Percentiles rank a stretch among this genome's conserved stretches.
These are phyloP conservation scores for Tenthredo notha DNA, from an alignment of 2,888 invertebrate species.

Conservation along the genomic window DNA sequence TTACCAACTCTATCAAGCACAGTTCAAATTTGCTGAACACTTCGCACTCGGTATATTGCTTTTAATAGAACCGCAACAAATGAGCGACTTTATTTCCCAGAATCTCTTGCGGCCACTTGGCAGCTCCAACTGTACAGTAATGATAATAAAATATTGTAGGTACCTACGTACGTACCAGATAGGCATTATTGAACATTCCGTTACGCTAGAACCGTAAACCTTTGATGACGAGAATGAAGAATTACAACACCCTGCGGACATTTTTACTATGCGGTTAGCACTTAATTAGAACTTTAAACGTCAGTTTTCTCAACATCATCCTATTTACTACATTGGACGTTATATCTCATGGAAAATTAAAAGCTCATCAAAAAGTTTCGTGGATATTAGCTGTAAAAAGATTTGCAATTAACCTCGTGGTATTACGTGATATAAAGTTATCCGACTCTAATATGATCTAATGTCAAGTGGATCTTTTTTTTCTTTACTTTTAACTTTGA, in stretches of 20 bases:
- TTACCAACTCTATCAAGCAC: slow-evolving; percentile 19
- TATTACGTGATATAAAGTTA: background rate
- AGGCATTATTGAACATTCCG: slow-evolving; percentile 17
- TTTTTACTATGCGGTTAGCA: slow-evolving; percentile 35
- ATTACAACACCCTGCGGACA: slow-evolving; percentile 7
- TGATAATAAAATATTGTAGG: background rate
- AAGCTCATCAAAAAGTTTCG: slow-evolving; percentile 19
- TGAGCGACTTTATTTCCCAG: background rate
- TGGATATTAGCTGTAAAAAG: background rate
- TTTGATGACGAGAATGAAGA: slow-evolving; percentile 24
- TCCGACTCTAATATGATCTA: background rate
- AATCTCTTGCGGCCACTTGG: slow-evolving; percentile 20
- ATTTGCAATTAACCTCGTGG: slow-evolving; percentile 5
- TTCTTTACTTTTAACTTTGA: background rate
- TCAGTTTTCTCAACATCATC: slow-evolving; percentile 10
- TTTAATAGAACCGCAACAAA: slow-evolving; percentile 6
- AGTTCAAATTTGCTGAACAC: slow-evolving; percentile 43
- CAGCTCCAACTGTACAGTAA: slow-evolving; percentile 1
- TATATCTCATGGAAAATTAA: slow-evolving; percentile 19
- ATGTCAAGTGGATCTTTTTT: background rate
- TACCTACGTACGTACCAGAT: background rate
- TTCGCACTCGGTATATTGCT: slow-evolving; percentile 35
- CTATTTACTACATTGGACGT: background rate
- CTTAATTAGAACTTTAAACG: slow-evolving; percentile 12
- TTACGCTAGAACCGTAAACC: slow-evolving; percentile 10